Evolutionary conservation across 2,113 vertebrate species (phyloP).

Genomic region (Paracanthobrama guichenoti): DNA sequence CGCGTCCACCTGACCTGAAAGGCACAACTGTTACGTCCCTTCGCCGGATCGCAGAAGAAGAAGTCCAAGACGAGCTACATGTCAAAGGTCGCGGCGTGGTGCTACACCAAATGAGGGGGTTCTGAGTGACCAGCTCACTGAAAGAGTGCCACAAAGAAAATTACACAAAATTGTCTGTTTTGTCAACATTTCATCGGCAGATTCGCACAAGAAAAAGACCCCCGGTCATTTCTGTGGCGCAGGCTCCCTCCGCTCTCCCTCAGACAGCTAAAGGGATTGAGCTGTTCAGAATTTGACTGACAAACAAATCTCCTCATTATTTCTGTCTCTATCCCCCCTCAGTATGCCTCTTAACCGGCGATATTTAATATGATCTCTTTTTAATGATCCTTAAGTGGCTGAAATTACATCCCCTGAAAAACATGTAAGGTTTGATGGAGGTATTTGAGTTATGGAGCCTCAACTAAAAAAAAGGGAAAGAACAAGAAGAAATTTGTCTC

Average conservation of each 20-base stretch:
- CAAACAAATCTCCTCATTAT: constrained; percentile 89
- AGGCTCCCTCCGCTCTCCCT: constrained; percentile 59
- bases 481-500: constrained; percentile 5
- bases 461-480: neutral
- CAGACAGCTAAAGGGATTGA: constrained; percentile 78
- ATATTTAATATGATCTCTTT: constrained; percentile 94
- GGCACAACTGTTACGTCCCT: constrained; percentile 85
- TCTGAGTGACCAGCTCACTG: constrained; percentile 82
- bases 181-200: constrained; percentile 93
- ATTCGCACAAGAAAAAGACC: constrained; percentile 80
- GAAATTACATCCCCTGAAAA: constrained; percentile 78
- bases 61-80: constrained; percentile 72
- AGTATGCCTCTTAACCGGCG: constrained; percentile 74
- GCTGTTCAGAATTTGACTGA: constrained; percentile 83
- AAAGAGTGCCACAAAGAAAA: constrained; percentile 81
- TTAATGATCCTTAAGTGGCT: constrained; percentile 89
- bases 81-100: constrained; percentile 83
- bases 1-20: constrained; percentile 86
- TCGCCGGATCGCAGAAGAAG: constrained; percentile 67
- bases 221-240: constrained; percentile 30
- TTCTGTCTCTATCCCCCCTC: constrained; percentile 75
- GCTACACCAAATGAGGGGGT: constrained; percentile 84
- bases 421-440: constrained; percentile 62
- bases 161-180: constrained; percentile 96
- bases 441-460: constrained; percentile 52